Evolutionary conservation across 2,888 invertebrate genomes (phyloP).

Genomic region (Caenorhabditis imperialis): DNA sequence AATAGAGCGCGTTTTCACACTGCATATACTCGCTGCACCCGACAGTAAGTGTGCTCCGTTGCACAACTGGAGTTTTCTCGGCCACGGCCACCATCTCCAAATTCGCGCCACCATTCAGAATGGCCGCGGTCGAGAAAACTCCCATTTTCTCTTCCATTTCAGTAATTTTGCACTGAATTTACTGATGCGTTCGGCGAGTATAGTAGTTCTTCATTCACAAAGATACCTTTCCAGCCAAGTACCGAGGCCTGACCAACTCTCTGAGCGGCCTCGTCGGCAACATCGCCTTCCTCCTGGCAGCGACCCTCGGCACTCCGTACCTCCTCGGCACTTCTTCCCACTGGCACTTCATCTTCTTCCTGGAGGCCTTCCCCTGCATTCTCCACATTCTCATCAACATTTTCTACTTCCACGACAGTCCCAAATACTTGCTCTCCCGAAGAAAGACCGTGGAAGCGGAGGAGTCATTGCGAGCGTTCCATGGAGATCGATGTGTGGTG

Average conservation of each 20-base stretch:
- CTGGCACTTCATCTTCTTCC: conserved; percentile 68
- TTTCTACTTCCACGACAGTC: conserved; percentile 60
- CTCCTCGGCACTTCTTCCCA: conserved; percentile 60
- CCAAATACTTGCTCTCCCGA: conserved; percentile 56
- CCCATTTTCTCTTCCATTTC: too few relatives aligned
- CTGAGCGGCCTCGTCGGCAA: conserved; percentile 69
- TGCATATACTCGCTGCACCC: too few relatives aligned
- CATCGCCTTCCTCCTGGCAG: conserved; percentile 69
- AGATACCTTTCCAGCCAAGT: conserved; percentile 53
- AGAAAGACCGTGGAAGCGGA: conserved; percentile 59
- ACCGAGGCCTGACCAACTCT: conserved; percentile 69
- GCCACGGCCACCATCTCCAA: too few relatives aligned
- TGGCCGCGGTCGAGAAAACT: too few relatives aligned
- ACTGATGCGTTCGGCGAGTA: too few relatives aligned
- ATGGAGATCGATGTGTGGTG: conserved; percentile 25
- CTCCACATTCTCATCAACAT: conserved; percentile 50
- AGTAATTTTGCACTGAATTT: too few relatives aligned
- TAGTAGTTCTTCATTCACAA: neutral
- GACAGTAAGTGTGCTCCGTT: too few relatives aligned
- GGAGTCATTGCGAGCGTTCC: conserved; percentile 49
- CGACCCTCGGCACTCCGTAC: conserved; percentile 63
- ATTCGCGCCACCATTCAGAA: too few relatives aligned
- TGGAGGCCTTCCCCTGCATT: conserved; percentile 55
- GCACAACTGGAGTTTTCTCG: too few relatives aligned
- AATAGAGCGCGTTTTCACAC: too few relatives aligned